Evolutionary conservation across 2,888 invertebrate genomes (phyloP), one percentile per base, ranked within the genome.

Genomic region (Drosophila fungiperda): DNA sequence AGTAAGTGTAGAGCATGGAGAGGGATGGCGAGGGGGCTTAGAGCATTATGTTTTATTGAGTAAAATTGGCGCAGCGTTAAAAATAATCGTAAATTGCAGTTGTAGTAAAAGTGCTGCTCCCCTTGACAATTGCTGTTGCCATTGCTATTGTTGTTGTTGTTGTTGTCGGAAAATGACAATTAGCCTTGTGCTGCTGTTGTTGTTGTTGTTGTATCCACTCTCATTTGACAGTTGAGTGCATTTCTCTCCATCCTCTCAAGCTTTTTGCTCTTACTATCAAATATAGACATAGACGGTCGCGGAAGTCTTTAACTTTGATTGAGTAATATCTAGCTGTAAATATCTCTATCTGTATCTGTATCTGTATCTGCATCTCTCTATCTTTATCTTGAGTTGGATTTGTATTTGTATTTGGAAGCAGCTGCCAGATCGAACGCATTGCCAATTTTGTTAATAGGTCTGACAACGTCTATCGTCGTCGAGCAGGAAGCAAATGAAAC

Each of bases 131-230:
- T 67, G 66, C 58, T 1, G 36, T 38, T 50, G 17, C 42, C 48
- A 53, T 35, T 69, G 57, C 29, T 50, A 11, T 57, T 53, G 64
- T 35, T 69, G 57, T 58, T 66, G 78, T 35, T 78, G 68, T 79
- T 73, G 80, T 76, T 90, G 90, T 86, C 90, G 87, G 87, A 87
- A 87, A 87, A 87, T 88, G 80, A 78, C 90, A 87, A 87, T 87
- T 87, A 87, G 89, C 74, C 68, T 77, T 76, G 68, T 74, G 77
- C 33, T 55, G 68, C 17, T 62, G 70, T 26, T 57, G 75, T 0
- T 40, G 80, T 70, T 81, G 84, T 57, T 55, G 20, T 64, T 38
- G 32, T 29, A 35, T 36, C 12, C 45, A 26, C 81, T 61, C 68
- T 58, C 55, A 80, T 82, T 88, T 88, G 83, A 88, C 82, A 83